Conservation (phyloP, 2,113 vertebrate genomes). For the Megalops atlanticus region DNA sequence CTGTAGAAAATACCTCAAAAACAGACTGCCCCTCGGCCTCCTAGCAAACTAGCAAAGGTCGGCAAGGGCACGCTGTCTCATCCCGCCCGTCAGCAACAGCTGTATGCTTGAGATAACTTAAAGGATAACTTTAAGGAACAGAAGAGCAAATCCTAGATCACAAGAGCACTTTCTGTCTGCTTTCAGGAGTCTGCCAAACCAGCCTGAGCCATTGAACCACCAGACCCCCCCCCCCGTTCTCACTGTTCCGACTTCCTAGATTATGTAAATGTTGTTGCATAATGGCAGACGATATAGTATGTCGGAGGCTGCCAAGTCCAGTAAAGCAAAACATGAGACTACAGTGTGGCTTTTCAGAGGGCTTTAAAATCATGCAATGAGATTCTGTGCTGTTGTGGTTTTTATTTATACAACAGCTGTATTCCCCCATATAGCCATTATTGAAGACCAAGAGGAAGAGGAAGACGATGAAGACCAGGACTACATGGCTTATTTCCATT, state of each 20-base stretch:
- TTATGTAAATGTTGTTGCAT: conserved; percentile 77
- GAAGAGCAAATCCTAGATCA: conserved; percentile 79
- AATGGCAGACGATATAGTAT: conserved; percentile 79
- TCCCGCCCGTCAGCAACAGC: conserved; percentile 46
- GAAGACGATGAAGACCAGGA: conserved; percentile 97
- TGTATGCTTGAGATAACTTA: conserved; percentile 48
- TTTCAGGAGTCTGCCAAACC: conserved; percentile 90
- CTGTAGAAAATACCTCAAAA: conserved; percentile 75
- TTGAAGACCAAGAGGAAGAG: conserved; percentile 95
- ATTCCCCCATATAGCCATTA: conserved; percentile 99
- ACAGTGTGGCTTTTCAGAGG: conserved; percentile 81
- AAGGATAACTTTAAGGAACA: too few relatives aligned
- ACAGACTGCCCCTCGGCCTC: conserved; percentile 57
- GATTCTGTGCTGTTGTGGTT: conserved; percentile 94
- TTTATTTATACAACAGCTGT: conserved; percentile 98
- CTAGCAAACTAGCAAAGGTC: conserved; percentile 64
- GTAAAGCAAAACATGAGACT: conserved; percentile 69
- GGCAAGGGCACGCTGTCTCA: conserved; percentile 52
- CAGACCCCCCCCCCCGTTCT: conserved; percentile 68
- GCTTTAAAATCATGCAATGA: conserved; percentile 85
- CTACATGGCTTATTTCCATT: conserved; percentile 91
- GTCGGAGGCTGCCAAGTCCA: conserved; percentile 78
- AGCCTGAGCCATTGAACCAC: conserved; percentile 86
- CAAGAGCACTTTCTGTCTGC: conserved; percentile 87
- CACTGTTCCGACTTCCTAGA: conserved; percentile 84